Percentiles rank a stretch among this genome's conserved stretches.
phyloP scores from a whole-genome alignment of 2,888 invertebrate genomes.

The Lacanobia wlatinum region DNA sequence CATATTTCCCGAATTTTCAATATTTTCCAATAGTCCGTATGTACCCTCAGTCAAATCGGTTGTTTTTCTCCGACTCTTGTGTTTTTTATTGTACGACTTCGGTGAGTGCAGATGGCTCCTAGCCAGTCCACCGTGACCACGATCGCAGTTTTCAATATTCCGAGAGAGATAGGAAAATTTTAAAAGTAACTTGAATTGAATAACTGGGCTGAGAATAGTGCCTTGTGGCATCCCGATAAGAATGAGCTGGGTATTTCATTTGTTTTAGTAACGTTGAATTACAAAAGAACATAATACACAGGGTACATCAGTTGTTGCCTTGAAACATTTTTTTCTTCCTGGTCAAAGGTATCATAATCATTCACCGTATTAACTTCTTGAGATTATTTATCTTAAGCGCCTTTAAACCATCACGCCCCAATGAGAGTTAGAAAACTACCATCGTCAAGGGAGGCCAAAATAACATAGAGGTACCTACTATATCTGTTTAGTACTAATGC shows the following conservation, averaged over 20 bases:
- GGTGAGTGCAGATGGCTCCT: conserved; percentile 39
- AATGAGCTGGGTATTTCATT: not conserved
- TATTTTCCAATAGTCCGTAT: conserved; percentile 19
- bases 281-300: too few species aligned
- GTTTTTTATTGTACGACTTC: conserved; percentile 28
- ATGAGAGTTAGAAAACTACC: too few species aligned
- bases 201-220: conserved; percentile 6
- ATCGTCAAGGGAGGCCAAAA: too few species aligned
- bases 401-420: too few species aligned
- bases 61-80: conserved; percentile 18
- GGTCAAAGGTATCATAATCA: too few species aligned
- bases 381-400: too few species aligned
- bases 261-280: not conserved
- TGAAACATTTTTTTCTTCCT: too few species aligned
- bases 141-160: conserved; percentile 48
- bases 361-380: too few species aligned
- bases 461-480: too few species aligned
- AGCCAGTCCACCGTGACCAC: conserved; percentile 39
- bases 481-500: too few species aligned
- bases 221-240: not conserved
- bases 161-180: conserved; percentile 7
- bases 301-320: too few species aligned
- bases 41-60: not conserved
- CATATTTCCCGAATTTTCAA: conserved; percentile 15
- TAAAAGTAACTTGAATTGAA: conserved; percentile 27